A percentile compares a stretch with the other conserved stretches of the same genome.
phyloP scores from a whole-genome alignment of 2,888 invertebrate species.

The Clitarchus hookeri region DNA sequence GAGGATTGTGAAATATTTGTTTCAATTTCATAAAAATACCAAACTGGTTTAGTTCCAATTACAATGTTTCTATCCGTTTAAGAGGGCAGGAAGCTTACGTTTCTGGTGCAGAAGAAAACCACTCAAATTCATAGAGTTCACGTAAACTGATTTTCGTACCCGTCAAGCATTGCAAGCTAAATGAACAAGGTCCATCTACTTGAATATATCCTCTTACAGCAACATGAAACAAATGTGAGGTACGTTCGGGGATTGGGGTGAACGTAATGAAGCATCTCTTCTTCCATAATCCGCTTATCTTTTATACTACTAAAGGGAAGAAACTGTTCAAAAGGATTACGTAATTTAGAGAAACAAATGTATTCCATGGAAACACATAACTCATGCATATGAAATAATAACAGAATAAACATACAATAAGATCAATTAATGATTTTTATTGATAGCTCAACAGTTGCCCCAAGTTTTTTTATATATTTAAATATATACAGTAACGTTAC shows the following conservation, averaged over 20 bases:
- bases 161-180: not conserved
- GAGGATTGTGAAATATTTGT: no score
- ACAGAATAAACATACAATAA: not conserved
- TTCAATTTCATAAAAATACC: no score
- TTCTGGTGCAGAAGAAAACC: not conserved
- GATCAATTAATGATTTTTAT: not conserved
- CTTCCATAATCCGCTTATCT: not conserved
- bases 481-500: not conserved
- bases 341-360: not conserved
- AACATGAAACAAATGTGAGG: not conserved
- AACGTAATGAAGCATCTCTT: slow-evolving; percentile 1
- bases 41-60: no score
- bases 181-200: not conserved
- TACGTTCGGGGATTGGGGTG: not conserved
- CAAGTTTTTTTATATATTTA: not conserved
- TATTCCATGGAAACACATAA: no score
- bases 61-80: not conserved
- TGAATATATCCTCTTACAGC: not conserved
- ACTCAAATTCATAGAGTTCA: not conserved
- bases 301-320: not conserved
- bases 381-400: no score
- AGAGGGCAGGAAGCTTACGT: not conserved
- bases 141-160: not conserved
- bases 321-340: not conserved
- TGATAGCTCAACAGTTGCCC: not conserved